Base-by-base conservation (phyloP, 2,113 vertebrate genomes). In the Phyllostomus hastatus region DNA sequence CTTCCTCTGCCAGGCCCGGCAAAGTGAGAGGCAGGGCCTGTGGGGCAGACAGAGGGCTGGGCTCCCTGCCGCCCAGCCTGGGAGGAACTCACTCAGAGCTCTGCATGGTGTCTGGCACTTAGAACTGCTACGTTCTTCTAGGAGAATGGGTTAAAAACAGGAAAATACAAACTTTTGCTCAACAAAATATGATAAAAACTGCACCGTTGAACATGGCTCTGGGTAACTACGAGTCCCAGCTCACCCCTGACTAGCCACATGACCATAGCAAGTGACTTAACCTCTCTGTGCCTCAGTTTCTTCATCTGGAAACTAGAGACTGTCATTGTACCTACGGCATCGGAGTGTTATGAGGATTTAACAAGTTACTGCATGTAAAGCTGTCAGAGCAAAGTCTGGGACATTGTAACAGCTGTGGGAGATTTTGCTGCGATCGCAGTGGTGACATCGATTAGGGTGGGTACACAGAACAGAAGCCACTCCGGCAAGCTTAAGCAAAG, bases 1-100 rank as follows among this genome's bases (percentile, higher is more conserved):
- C 95, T 95, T 96, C 28, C 24, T 20, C 75, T 70, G 91, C 94
- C 91, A 95, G 82, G 80, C 93, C 97, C 75, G 48, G 95, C 93
- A 95, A 94, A 94, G 70, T 0, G 24, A 86, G 79, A 61, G 28
- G 86, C 90, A 79, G 79, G 41, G 8, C 24, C 24, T 26, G n/a
- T 41, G n/a, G 28, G 57, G 46, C 50, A 38, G 50, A 43, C 48
- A 48, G 50, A 2, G 7, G 82, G 43, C 43, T 20, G 2, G 83
- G 66, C 64, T 66, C 50, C 28, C 19, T 4, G 91, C 70, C 52
- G 35, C 78, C 26, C 22, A 46, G 57, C 35, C 64, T 86, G 38
- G 41, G 41, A n/a, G 35, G 43, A 73, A 70, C 22, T 48, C 31
- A 35, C 28, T 35, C 35, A 7, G 46, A 15, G 41, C 12, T 79